Base-by-base conservation (phyloP, 1,140 invertebrate genomes). In the Drosophila watanabei region DNA sequence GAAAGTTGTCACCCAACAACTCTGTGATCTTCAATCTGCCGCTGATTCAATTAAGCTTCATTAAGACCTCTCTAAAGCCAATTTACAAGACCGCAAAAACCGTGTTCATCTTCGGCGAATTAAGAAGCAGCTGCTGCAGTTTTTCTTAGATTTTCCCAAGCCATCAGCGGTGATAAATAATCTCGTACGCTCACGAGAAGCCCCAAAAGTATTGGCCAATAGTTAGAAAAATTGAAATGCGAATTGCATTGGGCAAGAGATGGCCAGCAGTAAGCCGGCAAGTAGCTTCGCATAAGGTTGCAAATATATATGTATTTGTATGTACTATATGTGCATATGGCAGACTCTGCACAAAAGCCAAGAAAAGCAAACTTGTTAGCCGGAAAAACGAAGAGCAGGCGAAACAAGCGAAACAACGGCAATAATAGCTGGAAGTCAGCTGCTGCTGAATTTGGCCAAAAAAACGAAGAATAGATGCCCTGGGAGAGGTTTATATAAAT, bases 221-320 rank as follows among this genome's bases (percentile, higher is more conserved):
- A 90, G 78, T 90, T 76, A 90, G 85, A 89, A 89, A 89, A 80
- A 85, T 89, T 82, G 70, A 90, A 85, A 85, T 84, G 85, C 85
- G 81, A 81, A 89, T 81, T 73, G 65, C 61, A 87, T 82, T 82
- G 54, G 76, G 66, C 79, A 86, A 82, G 69, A 77, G 49, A 71
- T 71, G 48, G 46, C 60, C 46, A 37, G 54, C 71, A 56, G 57
- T 46, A 48, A 43, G 68, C 52, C 37, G 61, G 66, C 66, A 35
- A 39, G 41, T 58, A 43, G 75, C 56, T 72, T 56, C 46, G 60
- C 49, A 57, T 59, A 20, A 39, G 33, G 24, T 72, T 39, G 35
- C 66, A 45, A 32, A 43, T 64, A 43, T 18, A 56, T 18, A 51
- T 49, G 28, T 41, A 10, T n/a, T 1, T 18, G 16, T 41, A 60